Evolutionary conservation across 2,888 invertebrate species (phyloP).

Genomic region (Biston betularia): DNA sequence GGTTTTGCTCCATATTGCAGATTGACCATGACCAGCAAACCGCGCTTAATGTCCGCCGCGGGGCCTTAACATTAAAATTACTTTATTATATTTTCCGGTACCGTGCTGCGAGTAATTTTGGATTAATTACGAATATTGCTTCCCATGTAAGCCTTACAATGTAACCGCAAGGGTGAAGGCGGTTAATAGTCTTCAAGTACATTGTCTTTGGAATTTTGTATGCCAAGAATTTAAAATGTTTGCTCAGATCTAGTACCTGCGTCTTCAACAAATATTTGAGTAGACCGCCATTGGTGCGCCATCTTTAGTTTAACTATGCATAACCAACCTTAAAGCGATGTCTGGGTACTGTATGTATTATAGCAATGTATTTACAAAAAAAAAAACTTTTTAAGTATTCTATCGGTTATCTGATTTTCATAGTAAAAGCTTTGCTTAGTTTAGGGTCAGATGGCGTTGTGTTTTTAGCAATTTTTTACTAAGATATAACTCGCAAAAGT

Average conservation of each 20-base stretch:
- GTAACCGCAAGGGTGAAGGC: conserved; percentile 14
- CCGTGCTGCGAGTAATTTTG: conserved; percentile 35
- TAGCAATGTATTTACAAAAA: too few relatives aligned
- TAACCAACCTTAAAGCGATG: neutral
- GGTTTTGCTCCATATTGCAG: conserved; percentile 65
- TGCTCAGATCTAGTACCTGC: conserved; percentile 13
- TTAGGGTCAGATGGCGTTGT: too few relatives aligned
- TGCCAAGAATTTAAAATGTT: conserved; percentile 25
- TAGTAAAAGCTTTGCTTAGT: too few relatives aligned
- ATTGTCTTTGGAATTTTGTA: conserved; percentile 13
- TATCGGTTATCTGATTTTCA: too few relatives aligned
- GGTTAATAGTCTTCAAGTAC: conserved; percentile 7
- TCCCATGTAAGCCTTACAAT: conserved; percentile 34
- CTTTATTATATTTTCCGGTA: conserved; percentile 45
- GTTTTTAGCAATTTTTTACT: too few relatives aligned
- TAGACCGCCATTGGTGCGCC: conserved; percentile 10
- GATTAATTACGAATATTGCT: conserved; percentile 42
- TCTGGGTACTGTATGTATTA: too few relatives aligned
- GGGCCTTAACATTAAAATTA: conserved; percentile 42
- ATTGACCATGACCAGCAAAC: conserved; percentile 67
- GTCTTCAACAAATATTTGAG: conserved; percentile 19
- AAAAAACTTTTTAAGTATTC: too few relatives aligned
- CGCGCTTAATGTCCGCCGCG: conserved; percentile 35
- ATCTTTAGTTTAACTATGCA: conserved; percentile 15
- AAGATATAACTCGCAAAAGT: too few relatives aligned